Base-by-base conservation (phyloP, 64 coral and sea anemone species). In the Dendrophyllia cribrosa region DNA sequence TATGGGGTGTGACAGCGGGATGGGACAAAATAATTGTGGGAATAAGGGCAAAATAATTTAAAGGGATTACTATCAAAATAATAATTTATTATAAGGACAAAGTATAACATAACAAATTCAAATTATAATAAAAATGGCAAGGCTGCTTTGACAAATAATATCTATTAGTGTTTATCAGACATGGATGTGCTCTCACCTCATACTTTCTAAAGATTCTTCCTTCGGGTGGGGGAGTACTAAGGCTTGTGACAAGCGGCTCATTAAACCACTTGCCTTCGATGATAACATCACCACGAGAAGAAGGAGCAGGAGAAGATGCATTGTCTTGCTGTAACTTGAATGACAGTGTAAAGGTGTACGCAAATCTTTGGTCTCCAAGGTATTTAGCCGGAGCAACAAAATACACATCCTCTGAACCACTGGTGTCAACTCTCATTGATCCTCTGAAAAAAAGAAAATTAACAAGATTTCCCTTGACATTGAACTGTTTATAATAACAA, bases 241-340 rank as follows among this genome's bases (percentile, higher is more conserved):
- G 83, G 34, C 76, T 79, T 72, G 89, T 60, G 15, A 98, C 97
- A 66, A 98, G 88, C 16, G 64, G 76, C 43, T 94, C 66, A 20
- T 64, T 66, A 77, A 98, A 98, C 80, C 78, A 93, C 55, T 71
- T 95, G 69, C 97, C 97, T 43, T 59, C 93, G n/a, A 98, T 46
- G 22, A 98, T 95, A 56, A 98, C 94, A 76, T 96, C 97, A 51
- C 93, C 97, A 19, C 81, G 88, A 0, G 88, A 88, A 10, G 88
- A 81, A 53, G 87, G 59, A 1, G 49, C 82, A 20, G 75, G 82
- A 74, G 25, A 80, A 4, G 87, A 82, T 25, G 65, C 74, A 74
- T 79, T 74, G 9, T 95, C 94, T 20, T 91, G 83, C 51, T 84
- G 82, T 24, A 98, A 65, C 23, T 87, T 44, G 91, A 98, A 98